Conservation (phyloP, 2,113 vertebrate genomes). For the Cheirogaleus medius region DNA sequence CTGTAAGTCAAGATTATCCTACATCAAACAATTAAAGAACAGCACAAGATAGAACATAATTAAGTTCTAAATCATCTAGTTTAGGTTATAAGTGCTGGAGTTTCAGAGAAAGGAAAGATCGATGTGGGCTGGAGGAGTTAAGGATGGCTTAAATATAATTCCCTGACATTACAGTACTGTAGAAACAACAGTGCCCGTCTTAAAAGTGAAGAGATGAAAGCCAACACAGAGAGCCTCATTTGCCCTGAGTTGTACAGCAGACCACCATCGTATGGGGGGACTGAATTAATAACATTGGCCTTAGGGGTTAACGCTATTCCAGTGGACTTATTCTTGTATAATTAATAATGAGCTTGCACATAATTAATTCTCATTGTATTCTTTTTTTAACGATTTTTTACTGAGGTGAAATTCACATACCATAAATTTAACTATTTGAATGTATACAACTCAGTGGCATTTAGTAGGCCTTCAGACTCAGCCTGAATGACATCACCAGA, state of each 20-base stretch:
- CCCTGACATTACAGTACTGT: constrained; percentile 59
- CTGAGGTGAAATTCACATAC: constrained; percentile 15
- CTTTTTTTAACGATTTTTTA: not conserved
- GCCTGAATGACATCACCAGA: not conserved
- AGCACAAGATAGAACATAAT: constrained; percentile 67
- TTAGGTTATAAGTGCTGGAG: constrained; percentile 52
- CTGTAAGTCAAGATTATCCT: constrained; percentile 68
- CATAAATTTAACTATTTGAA: not conserved
- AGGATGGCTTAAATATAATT: constrained; percentile 78
- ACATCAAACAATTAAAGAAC: constrained; percentile 78
- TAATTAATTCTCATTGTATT: not conserved
- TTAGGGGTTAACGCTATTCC: constrained; percentile 35
- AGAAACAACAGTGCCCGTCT: constrained; percentile 45
- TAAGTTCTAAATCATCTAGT: constrained; percentile 77
- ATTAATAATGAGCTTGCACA: not conserved
- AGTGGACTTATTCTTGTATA: constrained; percentile 19
- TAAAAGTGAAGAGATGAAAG: constrained; percentile 71
- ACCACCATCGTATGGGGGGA: constrained; percentile 30
- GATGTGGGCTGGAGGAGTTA: constrained; percentile 75
- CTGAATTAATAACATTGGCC: constrained; percentile 58
- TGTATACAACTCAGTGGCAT: not conserved
- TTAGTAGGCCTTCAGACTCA: not conserved
- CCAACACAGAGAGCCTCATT: not conserved
- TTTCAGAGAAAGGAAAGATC: constrained; percentile 72
- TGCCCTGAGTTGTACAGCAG: not conserved